Evolutionary conservation across 1,140 invertebrate genomes (phyloP).

Genomic region (Lasioglossum albipes): DNA sequence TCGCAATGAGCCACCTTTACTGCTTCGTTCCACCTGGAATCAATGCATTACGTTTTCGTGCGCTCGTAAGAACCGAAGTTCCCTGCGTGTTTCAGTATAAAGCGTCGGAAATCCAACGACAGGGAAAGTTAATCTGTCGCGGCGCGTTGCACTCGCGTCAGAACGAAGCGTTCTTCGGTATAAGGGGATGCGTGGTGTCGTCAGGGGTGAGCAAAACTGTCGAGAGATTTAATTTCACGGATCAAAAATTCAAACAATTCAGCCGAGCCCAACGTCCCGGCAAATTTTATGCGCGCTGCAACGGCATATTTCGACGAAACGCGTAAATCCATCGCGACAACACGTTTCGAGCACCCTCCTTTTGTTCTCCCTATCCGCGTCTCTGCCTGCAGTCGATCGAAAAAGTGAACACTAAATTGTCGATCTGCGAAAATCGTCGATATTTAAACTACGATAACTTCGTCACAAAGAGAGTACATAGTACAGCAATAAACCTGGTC

Average conservation of each 20-base stretch:
- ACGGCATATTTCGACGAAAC: not conserved
- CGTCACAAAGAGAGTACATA: too few relatives aligned
- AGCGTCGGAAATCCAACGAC: not conserved
- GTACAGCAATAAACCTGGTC: too few relatives aligned
- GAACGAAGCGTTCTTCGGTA: not conserved
- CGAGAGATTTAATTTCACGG: conserved; percentile 29
- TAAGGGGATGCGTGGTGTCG: not conserved
- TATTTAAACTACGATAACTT: too few relatives aligned
- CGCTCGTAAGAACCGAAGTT: too few relatives aligned
- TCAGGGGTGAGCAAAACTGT: not conserved
- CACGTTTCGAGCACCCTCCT: not conserved
- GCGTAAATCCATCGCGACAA: not conserved
- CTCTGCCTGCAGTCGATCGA: too few relatives aligned
- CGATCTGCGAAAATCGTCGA: too few relatives aligned
- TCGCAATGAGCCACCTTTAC: too few relatives aligned
- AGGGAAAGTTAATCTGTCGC: conserved; percentile 12
- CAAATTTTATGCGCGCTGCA: not conserved
- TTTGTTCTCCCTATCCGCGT: not conserved
- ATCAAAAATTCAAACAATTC: conserved; percentile 32
- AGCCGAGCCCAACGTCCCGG: not conserved
- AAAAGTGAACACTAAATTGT: too few relatives aligned
- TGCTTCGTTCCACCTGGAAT: too few relatives aligned
- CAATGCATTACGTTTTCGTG: too few relatives aligned
- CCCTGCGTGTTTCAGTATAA: not conserved
- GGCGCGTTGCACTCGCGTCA: not conserved